Evolutionary conservation across 2,888 invertebrate genomes (phyloP), one percentile per base, ranked within the genome.

Genomic region (Panorpa germanica): DNA sequence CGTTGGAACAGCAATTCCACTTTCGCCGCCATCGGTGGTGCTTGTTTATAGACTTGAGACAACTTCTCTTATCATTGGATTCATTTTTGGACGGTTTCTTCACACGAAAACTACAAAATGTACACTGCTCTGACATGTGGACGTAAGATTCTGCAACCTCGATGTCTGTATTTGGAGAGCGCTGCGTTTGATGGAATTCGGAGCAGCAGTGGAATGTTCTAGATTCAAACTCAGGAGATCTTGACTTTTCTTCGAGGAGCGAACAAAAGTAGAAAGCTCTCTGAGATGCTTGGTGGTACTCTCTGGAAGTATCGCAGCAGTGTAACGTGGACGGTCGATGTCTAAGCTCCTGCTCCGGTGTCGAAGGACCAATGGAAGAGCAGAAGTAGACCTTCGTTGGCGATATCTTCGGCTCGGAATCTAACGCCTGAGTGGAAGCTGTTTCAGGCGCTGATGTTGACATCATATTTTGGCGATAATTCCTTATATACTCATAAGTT

Each of bases 401-500:
- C 34, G 34, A 32, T 25, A 34, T 39, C 35, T 36, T 35, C 36
- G 35, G 35, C 19, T 34, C 27, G 33, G 33, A 34, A 31, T 37
- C 29, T 17, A 35, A 34, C 26, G 33, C 35, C 25, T 37, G 34
- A 18, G 32, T 12, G 18, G 22, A 19, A n/a, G 32, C 23, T 13
- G 36, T 41, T 33, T 39, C 30, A 23, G 45, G 42, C 20, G 43
- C 40, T 33, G 45, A 48, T 15, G 37, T 38, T 21, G 40, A 25
- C 34, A 37, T 35, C 15, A 39, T 38, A 35, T 46, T 51, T 41
- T 61, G 61, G 2, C 64, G 55, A 43, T 57, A 55, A 36, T 53
- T 57, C 27, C 57, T 45, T 28, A 88, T 80, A 52, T 86, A 88
- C 48, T 88, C 88, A 55, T 86, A 90, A 1, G 88, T 90, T 12